These are phyloP conservation scores for Pterobdella sp. DNA, from an alignment of 2,888 invertebrate species.

Conservation along the genomic window DNA sequence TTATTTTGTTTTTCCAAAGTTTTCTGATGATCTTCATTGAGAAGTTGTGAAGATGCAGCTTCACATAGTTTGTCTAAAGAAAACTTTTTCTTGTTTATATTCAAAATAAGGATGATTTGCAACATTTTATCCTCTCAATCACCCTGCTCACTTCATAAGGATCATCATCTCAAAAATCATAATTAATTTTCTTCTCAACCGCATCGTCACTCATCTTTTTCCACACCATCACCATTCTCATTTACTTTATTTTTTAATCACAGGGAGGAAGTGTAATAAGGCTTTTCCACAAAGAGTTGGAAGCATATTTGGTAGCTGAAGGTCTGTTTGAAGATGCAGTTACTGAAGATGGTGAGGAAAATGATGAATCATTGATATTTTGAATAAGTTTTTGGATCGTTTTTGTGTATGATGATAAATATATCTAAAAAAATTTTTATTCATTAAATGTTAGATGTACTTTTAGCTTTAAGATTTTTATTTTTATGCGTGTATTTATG, in stretches of 20 bases:
- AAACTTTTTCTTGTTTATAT: neutral
- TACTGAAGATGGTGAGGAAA: conserved; percentile 48
- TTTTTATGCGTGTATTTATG: too few species aligned
- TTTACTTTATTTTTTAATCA: neutral
- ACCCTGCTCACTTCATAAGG: neutral
- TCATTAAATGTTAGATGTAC: too few species aligned
- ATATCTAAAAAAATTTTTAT: too few species aligned
- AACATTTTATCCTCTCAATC: neutral
- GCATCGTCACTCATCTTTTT: neutral
- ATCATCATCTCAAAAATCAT: neutral
- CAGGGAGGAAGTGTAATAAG: conserved; percentile 50
- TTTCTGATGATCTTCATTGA: neutral
- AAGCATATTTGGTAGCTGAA: conserved; percentile 51
- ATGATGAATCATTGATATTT: too few species aligned
- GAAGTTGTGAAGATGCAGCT: neutral
- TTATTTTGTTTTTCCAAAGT: neutral
- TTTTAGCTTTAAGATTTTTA: too few species aligned
- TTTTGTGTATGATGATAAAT: too few species aligned
- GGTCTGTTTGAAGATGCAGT: conserved; percentile 50
- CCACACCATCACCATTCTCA: neutral
- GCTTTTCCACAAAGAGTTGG: conserved; percentile 51
- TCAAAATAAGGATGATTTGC: too few species aligned
- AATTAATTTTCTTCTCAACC: neutral
- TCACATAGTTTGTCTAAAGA: neutral
- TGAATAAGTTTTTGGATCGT: too few species aligned